These are phyloP conservation scores for Crocallis elinguaria DNA, from an alignment of 2,888 invertebrate genomes.

Conservation along the genomic window DNA sequence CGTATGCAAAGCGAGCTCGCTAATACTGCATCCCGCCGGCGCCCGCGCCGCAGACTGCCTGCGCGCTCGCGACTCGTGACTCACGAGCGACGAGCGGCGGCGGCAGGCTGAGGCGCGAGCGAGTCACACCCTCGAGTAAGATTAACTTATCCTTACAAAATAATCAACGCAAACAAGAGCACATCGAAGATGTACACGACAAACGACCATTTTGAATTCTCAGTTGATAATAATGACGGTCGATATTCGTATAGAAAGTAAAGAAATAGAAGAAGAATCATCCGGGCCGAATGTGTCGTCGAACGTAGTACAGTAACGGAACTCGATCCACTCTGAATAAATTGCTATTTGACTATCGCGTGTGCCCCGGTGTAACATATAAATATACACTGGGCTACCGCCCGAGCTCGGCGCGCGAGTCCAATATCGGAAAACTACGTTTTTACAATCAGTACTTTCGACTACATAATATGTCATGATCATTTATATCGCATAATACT, in stretches of 20 bases:
- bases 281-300: constrained; percentile 66
- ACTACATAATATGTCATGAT: constrained; percentile 80
- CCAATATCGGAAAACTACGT: constrained; percentile 65
- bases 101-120: constrained; percentile 25
- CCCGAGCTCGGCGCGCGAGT: constrained; percentile 68
- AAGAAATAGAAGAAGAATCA: constrained; percentile 32
- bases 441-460: constrained; percentile 69
- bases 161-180: constrained; percentile 66
- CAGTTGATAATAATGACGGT: constrained; percentile 29
- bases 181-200: constrained; percentile 51
- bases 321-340: constrained; percentile 82
- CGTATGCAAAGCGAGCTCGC: constrained; percentile 62
- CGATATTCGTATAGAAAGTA: constrained; percentile 26
- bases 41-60: constrained; percentile 41
- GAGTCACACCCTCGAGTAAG: constrained; percentile 47
- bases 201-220: constrained; percentile 64
- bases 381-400: constrained; percentile 57
- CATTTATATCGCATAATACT: constrained; percentile 74
- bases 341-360: constrained; percentile 63
- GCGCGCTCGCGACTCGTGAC: constrained; percentile 6
- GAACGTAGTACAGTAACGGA: constrained; percentile 77
- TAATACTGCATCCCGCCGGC: constrained; percentile 58
- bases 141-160: constrained; percentile 70
- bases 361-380: constrained; percentile 68
- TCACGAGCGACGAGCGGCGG: not conserved